Base-by-base conservation (phyloP, 2,888 invertebrate species). In the Blastobasis adustella region DNA sequence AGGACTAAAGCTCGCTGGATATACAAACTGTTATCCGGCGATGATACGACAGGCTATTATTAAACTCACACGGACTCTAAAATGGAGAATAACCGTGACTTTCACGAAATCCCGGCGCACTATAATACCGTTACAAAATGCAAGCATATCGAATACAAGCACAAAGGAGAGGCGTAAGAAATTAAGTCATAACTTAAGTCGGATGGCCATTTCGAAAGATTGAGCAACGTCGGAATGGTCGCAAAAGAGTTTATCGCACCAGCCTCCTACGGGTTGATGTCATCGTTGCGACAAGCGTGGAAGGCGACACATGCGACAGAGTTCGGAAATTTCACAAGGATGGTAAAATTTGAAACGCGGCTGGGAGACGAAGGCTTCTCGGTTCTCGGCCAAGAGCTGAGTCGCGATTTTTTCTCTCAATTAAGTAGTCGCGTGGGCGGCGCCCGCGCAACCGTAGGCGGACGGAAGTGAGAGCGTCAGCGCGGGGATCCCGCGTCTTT, bases 401-500 rank as follows among this genome's bases (percentile, higher is more conserved):
- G 67, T 81, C 68, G 85, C 82, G 70, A 79, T 80, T 80, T 80
- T 75, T 74, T 53, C 45, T 10, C 46, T 48, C 49, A 74, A 71
- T 75, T 77, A 81, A 82, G 80, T 76, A 71, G 71, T 23, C 62
- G 84, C 84, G 86, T 86, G 74, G 86, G 85, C 72, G 75, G 79
- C 76, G 73, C 71, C 66, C 63, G 71, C 66, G 63, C 62, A 58
- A 55, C 57, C 78, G 86, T 88, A 76, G 88, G 88, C 85, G 87
- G 86, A 79, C 88, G 87, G 88, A 88, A 88, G 87, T 86, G 84
- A 87, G 85, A 87, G 87, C 82, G 72, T 67, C 74, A 71, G 68
- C 67, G 71, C 69, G 72, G 70, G 66, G 66, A 67, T 70, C 67
- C 66, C 61, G 66, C 69, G 60, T 85, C 86, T 75, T 79, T 78